phyloP scores from a whole-genome alignment of 1,140 invertebrate genomes.

The Sarcophaga bullata region DNA sequence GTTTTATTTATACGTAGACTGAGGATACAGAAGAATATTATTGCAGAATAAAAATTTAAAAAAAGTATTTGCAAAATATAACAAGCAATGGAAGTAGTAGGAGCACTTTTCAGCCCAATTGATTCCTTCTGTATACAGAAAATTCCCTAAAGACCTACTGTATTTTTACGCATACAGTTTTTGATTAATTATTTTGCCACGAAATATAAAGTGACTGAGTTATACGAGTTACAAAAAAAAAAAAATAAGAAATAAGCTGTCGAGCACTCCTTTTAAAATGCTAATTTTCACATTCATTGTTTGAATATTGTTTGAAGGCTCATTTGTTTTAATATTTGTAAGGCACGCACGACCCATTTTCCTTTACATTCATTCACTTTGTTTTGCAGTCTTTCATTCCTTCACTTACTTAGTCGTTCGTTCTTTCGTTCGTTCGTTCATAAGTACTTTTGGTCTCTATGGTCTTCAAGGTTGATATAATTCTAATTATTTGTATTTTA shows the following conservation, averaged over 20 bases:
- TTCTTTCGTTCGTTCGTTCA: no score
- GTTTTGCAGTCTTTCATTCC: no score
- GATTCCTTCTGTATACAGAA: background rate
- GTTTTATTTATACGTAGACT: no score
- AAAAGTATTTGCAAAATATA: background rate
- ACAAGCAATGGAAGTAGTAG: background rate
- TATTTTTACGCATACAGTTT: constrained; percentile 36
- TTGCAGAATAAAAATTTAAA: no score
- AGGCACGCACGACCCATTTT: constrained; percentile 23
- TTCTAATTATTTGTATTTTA: constrained; percentile 33
- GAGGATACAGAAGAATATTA: no score
- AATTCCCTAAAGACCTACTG: constrained; percentile 26
- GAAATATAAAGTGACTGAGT: background rate
- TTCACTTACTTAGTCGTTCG: no score
- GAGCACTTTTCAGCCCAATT: background rate
- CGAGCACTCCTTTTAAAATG: no score
- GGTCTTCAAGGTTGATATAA: constrained; percentile 27
- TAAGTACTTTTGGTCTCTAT: constrained; percentile 6
- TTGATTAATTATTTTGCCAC: constrained; percentile 37
- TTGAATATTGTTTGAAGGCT: background rate
- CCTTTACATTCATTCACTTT: background rate
- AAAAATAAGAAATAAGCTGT: background rate
- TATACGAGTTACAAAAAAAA: background rate
- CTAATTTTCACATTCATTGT: background rate
- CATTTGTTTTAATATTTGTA: constrained; percentile 34